Conservation (phyloP, 2,888 invertebrate species). For the Tetramorium bicarinatum region DNA sequence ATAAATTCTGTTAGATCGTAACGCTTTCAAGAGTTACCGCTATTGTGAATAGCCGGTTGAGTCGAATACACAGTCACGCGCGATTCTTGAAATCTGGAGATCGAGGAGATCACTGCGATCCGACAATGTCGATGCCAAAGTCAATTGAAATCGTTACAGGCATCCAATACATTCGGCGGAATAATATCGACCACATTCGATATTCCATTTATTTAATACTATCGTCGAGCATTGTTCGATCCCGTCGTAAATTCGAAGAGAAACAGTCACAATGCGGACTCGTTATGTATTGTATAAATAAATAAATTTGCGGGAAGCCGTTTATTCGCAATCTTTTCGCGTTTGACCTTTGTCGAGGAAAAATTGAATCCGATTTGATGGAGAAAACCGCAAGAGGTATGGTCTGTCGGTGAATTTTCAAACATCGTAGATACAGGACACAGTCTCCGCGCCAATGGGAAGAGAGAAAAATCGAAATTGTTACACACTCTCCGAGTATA, state of each 20-base stretch:
- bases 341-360: slow-evolving; percentile 17
- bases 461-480: neutral
- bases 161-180: slow-evolving; percentile 8
- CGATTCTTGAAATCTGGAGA: neutral
- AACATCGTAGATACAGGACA: neutral
- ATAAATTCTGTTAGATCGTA: neutral
- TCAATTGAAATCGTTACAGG: slow-evolving; percentile 47
- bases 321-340: slow-evolving; percentile 13
- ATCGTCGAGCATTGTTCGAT: slow-evolving; percentile 35
- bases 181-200: slow-evolving; percentile 43
- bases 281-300: slow-evolving; percentile 21
- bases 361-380: slow-evolving; percentile 18
- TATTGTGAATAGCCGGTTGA: neutral
- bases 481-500: neutral
- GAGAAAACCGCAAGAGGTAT: neutral
- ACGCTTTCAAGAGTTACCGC: neutral
- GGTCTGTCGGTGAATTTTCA: neutral
- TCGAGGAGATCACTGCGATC: slow-evolving; percentile 4
- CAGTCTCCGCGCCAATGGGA: neutral
- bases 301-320: slow-evolving; percentile 20
- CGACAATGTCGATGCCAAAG: slow-evolving; percentile 2
- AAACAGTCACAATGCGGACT: slow-evolving; percentile 6
- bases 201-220: slow-evolving; percentile 42
- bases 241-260: slow-evolving; percentile 30
- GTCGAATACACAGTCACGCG: neutral